phyloP scores from a whole-genome alignment of 2,888 invertebrate genomes.

The Bedellia somnulentella region DNA sequence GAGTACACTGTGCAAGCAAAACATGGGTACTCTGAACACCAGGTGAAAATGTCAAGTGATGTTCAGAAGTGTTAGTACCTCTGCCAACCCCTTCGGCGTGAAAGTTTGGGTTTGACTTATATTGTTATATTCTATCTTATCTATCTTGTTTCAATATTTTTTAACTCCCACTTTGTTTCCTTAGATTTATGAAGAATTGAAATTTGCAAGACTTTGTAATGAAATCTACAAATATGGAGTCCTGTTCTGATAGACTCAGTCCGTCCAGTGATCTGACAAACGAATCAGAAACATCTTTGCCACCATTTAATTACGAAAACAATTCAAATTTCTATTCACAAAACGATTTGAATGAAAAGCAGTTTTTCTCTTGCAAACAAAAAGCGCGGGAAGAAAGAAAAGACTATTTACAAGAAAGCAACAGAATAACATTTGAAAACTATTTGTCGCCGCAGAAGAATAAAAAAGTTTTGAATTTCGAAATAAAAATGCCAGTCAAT shows the following conservation, averaged over 20 bases:
- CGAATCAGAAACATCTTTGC: constrained; percentile 46
- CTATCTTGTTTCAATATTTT: no score
- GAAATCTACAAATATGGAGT: constrained; percentile 54
- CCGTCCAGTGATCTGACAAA: constrained; percentile 47
- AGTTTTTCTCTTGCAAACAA: constrained; percentile 40
- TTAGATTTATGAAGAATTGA: no score
- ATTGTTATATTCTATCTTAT: no score
- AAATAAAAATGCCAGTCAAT: constrained; percentile 40
- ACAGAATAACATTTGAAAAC: constrained; percentile 32
- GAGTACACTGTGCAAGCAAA: no score
- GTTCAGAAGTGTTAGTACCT: no score
- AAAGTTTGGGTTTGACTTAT: no score
- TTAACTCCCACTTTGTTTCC: no score
- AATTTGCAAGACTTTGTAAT: constrained; percentile 23
- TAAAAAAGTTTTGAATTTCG: constrained; percentile 50
- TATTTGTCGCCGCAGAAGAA: constrained; percentile 34
- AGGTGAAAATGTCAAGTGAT: no score
- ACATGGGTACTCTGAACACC: no score
- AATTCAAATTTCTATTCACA: constrained; percentile 36
- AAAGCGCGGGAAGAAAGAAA: constrained; percentile 25
- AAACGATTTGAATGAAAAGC: constrained; percentile 32
- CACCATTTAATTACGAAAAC: constrained; percentile 40
- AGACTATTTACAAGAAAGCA: constrained; percentile 36
- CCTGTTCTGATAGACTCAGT: constrained; percentile 44
- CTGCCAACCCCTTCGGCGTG: no score